phyloP scores from a whole-genome alignment of 2,113 vertebrate genomes.

The Silurus meridionalis region DNA sequence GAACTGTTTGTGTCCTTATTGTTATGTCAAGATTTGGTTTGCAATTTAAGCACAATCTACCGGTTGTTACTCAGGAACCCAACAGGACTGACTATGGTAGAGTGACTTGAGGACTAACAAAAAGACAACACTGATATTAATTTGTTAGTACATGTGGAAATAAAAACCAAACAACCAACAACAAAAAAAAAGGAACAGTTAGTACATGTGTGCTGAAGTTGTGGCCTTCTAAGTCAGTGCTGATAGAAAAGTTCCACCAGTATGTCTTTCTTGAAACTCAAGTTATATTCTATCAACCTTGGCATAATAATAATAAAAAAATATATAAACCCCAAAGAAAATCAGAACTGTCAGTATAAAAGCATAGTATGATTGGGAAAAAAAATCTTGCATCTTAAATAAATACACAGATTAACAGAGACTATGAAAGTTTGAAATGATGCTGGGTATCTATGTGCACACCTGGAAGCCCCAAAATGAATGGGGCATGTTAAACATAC shows the following conservation, averaged over 20 bases:
- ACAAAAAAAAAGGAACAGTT: constrained; percentile 56
- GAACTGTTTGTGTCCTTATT: constrained; percentile 14
- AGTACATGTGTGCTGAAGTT: constrained; percentile 71
- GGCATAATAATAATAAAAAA: constrained; percentile 14
- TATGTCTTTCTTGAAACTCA: constrained; percentile 27
- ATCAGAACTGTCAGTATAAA: constrained; percentile 58
- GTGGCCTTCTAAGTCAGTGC: constrained; percentile 66
- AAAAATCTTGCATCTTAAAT: constrained; percentile 8
- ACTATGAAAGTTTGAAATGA: constrained; percentile 32
- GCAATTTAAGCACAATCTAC: constrained; percentile 10
- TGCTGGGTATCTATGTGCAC: constrained; percentile 33
- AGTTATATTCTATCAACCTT: constrained; percentile 43
- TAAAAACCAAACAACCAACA: neutral
- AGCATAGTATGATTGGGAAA: neutral
- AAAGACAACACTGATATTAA: constrained; percentile 35
- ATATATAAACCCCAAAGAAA: constrained; percentile 36
- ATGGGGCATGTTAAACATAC: constrained; percentile 19
- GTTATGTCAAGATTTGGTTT: constrained; percentile 19
- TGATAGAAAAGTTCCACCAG: constrained; percentile 57
- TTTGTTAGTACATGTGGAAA: constrained; percentile 56
- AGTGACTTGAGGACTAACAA: constrained; percentile 48
- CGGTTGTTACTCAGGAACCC: constrained; percentile 50
- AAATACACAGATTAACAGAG: constrained; percentile 22
- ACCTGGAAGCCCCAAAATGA: constrained; percentile 23
- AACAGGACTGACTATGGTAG: constrained; percentile 53